These are phyloP conservation scores for Scolopax bukidnonensis DNA, from an alignment of 2,797 vertebrate genomes.

Conservation along the genomic window DNA sequence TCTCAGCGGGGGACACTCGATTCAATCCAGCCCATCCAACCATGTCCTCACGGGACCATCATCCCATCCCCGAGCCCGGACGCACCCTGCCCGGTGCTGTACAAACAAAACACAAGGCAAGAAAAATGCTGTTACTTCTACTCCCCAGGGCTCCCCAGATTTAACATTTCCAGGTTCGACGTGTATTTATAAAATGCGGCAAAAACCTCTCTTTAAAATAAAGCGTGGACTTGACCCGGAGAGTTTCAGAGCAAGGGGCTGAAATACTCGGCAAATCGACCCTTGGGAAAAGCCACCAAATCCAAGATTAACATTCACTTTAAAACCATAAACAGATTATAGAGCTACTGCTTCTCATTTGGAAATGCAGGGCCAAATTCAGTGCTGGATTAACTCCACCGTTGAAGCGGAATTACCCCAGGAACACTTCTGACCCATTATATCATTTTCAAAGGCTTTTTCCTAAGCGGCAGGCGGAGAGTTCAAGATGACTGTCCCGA, in stretches of 20 bases:
- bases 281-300: conserved; percentile 52
- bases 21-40: not conserved
- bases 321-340: conserved; percentile 71
- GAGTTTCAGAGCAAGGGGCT: conserved; percentile 22
- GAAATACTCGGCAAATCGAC: not conserved
- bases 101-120: not conserved
- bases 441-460: conserved; percentile 60
- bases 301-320: conserved; percentile 63
- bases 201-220: not conserved
- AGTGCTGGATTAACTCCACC: conserved; percentile 48
- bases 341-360: conserved; percentile 46
- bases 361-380: conserved; percentile 53
- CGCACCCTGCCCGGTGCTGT: accelerated
- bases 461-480: not conserved
- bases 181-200: not conserved
- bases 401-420: conserved; percentile 43
- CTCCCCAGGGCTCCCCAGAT: not conserved
- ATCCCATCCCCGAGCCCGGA: accelerated
- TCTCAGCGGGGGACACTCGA: accelerated
- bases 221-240: not conserved
- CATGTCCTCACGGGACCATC: accelerated
- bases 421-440: conserved; percentile 42
- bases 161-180: not conserved
- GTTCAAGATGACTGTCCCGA: conserved; percentile 41
- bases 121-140: not conserved